Conservation (phyloP, 2,888 invertebrate genomes). For the Melolontha melolontha region DNA sequence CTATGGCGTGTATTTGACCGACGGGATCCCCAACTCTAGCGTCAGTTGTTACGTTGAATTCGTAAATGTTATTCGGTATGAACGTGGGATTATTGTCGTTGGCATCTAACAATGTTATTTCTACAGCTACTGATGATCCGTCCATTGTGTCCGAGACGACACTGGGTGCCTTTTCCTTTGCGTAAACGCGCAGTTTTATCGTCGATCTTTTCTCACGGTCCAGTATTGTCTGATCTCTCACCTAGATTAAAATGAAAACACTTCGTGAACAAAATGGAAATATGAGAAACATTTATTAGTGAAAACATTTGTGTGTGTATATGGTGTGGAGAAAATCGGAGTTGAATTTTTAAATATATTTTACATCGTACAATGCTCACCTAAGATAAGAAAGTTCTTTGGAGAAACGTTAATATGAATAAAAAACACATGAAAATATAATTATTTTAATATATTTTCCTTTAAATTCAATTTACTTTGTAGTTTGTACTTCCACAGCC, state of each 20-base stretch:
- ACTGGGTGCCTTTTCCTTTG: constrained; percentile 80
- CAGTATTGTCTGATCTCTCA: constrained; percentile 74
- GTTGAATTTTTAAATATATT: background rate
- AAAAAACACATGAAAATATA: no score
- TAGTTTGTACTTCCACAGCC: no score
- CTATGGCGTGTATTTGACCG: constrained; percentile 84
- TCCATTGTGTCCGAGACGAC: constrained; percentile 70
- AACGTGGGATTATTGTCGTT: constrained; percentile 94
- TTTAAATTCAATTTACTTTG: no score
- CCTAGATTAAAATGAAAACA: constrained; percentile 51
- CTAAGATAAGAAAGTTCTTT: no score
- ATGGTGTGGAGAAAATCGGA: background rate
- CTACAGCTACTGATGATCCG: constrained; percentile 76
- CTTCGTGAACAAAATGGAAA: constrained; percentile 28
- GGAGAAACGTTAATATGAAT: no score
- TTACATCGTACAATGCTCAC: no score
- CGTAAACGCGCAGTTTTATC: constrained; percentile 81
- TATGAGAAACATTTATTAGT: constrained; percentile 1
- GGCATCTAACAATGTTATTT: constrained; percentile 86
- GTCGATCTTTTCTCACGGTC: constrained; percentile 83
- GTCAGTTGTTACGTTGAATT: constrained; percentile 78
- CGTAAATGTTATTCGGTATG: constrained; percentile 85
- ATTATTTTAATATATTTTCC: no score
- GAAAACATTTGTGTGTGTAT: background rate
- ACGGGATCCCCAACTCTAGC: constrained; percentile 78